phyloP scores from a whole-genome alignment of 2,113 vertebrate genomes.

The Alaudala cheleensis region DNA sequence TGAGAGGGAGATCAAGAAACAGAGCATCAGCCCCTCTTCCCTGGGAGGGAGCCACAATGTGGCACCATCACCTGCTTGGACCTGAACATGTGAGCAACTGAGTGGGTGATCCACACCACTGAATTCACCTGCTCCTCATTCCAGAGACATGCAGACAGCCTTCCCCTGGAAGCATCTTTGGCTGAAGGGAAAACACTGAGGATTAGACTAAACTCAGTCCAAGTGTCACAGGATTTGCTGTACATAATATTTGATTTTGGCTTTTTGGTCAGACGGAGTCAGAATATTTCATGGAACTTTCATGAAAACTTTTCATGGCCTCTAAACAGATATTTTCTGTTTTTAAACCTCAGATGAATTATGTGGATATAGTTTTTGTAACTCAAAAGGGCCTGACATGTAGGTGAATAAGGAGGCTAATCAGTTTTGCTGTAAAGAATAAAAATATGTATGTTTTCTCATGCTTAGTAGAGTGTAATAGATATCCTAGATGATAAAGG shows the following conservation, averaged over 20 bases:
- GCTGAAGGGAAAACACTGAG: not conserved
- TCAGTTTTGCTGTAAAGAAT: slow-evolving; percentile 11
- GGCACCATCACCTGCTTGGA: not conserved
- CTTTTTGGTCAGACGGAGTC: not conserved
- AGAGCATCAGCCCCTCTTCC: not conserved
- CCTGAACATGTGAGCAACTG: rapidly evolving
- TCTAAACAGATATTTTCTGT: not conserved
- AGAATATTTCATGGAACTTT: not conserved
- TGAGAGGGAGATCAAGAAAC: not conserved
- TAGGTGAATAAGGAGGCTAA: slow-evolving; percentile 3
- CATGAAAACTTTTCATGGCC: not conserved
- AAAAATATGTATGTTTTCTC: slow-evolving; percentile 31
- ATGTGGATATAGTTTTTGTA: not conserved
- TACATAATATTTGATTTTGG: not conserved
- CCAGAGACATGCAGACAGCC: not conserved
- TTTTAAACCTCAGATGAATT: slow-evolving; percentile 16
- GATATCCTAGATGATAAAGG: slow-evolving; percentile 33
- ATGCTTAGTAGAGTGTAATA: not conserved
- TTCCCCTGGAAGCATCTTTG: not conserved
- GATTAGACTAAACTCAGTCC: not conserved
- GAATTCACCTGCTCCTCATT: not conserved
- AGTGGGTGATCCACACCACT: not conserved
- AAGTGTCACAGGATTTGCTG: not conserved
- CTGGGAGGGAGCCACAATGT: not conserved
- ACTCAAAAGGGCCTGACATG: not conserved